These are phyloP conservation scores for Chloroceryle amazona DNA, from an alignment of 2,797 vertebrate genomes.

Conservation along the genomic window DNA sequence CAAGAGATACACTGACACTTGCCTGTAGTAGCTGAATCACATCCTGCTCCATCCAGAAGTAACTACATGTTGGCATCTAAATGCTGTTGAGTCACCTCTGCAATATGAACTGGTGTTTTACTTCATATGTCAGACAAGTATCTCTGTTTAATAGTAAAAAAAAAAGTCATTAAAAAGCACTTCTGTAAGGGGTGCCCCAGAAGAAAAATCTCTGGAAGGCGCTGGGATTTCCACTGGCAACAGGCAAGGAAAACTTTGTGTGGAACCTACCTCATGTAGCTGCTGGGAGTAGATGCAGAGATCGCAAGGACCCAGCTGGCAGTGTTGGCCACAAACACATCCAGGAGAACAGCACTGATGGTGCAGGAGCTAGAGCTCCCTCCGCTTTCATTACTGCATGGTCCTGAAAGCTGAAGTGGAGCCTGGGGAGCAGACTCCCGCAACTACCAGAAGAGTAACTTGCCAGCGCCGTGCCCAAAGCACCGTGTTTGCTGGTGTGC, in stretches of 20 bases:
- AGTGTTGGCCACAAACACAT: background rate
- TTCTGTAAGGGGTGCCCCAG: background rate
- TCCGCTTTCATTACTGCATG: accelerated
- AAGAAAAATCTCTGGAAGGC: background rate
- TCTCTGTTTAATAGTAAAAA: background rate
- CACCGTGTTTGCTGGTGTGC: conserved; percentile 15
- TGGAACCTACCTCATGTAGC: background rate
- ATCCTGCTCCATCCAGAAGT: conserved; percentile 37
- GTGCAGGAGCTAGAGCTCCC: background rate
- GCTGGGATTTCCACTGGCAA: background rate
- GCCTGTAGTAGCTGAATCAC: conserved; percentile 41
- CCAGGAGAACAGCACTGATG: background rate
- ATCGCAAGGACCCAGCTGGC: background rate
- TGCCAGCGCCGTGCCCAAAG: background rate
- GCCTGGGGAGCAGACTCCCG: background rate
- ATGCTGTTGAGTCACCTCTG: conserved; percentile 41
- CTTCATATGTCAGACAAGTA: background rate
- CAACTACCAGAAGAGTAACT: background rate
- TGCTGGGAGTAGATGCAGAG: background rate
- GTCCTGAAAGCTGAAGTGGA: background rate
- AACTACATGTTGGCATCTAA: conserved; percentile 28
- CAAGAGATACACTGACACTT: background rate
- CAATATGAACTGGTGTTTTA: background rate
- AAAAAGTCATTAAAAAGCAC: background rate
- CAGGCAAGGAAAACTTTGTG: background rate